Conservation (phyloP, 2,113 vertebrate species). For the Tretioscincus oriximinensis region DNA sequence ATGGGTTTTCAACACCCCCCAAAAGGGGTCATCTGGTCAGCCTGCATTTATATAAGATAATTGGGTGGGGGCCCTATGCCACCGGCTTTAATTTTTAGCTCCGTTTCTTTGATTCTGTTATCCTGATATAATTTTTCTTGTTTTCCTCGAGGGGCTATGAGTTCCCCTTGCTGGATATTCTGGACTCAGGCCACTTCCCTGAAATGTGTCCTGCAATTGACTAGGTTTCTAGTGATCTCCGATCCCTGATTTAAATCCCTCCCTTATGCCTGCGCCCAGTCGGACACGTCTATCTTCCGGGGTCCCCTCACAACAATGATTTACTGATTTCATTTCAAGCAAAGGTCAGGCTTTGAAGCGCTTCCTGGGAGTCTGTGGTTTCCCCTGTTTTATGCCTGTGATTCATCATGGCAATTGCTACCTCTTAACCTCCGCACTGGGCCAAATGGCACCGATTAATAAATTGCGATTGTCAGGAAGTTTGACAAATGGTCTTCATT, state of each 20-base stretch:
- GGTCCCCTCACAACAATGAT: neutral
- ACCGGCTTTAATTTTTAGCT: no score
- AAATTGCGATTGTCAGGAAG: neutral
- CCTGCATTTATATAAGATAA: no score
- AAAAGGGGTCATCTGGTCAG: no score
- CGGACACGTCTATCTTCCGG: neutral
- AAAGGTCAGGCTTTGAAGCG: neutral
- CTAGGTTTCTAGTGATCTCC: no score
- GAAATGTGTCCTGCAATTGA: no score
- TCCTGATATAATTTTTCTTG: no score
- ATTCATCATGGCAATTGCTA: neutral
- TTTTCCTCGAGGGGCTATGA: no score
- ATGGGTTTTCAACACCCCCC: no score
- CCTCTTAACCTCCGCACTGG: neutral
- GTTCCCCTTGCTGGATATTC: no score
- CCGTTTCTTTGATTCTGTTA: no score
- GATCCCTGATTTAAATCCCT: neutral
- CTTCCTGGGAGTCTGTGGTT: neutral
- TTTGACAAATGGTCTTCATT: constrained; percentile 25
- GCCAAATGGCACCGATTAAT: fast-evolving
- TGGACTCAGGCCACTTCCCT: no score
- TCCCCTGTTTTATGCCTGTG: neutral
- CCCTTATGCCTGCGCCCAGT: neutral
- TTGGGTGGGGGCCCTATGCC: no score
- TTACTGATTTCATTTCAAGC: neutral